Evolutionary conservation across 1,140 invertebrate genomes (phyloP), one percentile per base, ranked within the genome.

Genomic region (Drosophila mojavensis): DNA sequence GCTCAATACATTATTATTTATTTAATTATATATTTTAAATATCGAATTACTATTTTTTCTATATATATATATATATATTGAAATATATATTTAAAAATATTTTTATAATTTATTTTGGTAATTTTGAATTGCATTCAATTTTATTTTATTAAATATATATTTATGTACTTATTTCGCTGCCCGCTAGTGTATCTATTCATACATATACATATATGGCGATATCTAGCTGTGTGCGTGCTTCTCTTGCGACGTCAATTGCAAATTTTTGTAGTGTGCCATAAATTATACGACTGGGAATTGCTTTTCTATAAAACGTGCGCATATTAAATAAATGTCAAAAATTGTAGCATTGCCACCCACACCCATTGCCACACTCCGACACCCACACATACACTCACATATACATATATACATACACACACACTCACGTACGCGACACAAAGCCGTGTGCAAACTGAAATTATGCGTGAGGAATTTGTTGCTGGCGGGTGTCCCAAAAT

Each of bases 281-380:
- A 89, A 89, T 89, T 89, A 89, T 84, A 88, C 84, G 78, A 81
- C 84, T 85, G 84, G 84, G 84, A 89, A 89, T 89, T 89, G 81
- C 84, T 89, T 89, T 89, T 89, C 85, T 90, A 89, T 89, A 90
- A 90, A 89, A 90, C 84, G 84, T 89, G 84, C 85, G 85, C 84
- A 90, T 89, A 89, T 89, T 89, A 89, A 89, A 89, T 89, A 89
- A 89, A 89, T 89, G 84, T 89, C 84, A 89, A 89, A 86, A 84
- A 90, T 88, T 64, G 78, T 78, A 70, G 69, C 70, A 74, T 73
- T 69, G 64, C 75, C 64, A 60, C 15, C 4, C 30, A 24, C 33
- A 56, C 53, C 20, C 41, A 39, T 1, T 1, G 20, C 20, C 1
- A 1, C 20, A 24, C 20, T 24, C 20, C 20, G 1, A 24, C 26